Conservation (phyloP, 2,113 vertebrate species). For the Macquaria australasica region DNA sequence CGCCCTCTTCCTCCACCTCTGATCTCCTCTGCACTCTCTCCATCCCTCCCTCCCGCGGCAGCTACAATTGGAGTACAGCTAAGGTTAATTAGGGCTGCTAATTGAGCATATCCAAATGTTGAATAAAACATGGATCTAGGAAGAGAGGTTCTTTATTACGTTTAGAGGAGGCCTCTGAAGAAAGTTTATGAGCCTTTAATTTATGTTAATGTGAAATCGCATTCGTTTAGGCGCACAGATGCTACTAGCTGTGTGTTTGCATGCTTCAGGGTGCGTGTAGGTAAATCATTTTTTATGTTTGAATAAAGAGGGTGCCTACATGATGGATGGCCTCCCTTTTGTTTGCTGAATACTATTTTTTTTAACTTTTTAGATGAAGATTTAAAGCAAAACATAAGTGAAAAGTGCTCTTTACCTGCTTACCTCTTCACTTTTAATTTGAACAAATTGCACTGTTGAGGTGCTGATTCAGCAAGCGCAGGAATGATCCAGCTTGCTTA, state of each 20-base stretch:
- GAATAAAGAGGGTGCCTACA: neutral
- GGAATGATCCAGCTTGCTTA: constrained; percentile 7
- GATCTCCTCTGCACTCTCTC: constrained; percentile 26
- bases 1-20: constrained; percentile 14
- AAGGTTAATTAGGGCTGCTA: constrained; percentile 73
- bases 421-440: constrained; percentile 15
- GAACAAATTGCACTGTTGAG: constrained; percentile 9
- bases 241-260: constrained; percentile 22
- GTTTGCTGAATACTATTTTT: constrained; percentile 1
- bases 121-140: constrained; percentile 77
- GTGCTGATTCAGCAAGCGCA: neutral
- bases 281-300: constrained; percentile 34
- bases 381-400: constrained; percentile 12
- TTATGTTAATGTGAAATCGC: constrained; percentile 67
- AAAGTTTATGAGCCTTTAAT: constrained; percentile 78
- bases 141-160: constrained; percentile 67
- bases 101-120: constrained; percentile 78
- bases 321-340: constrained; percentile 3
- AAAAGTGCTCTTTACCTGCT: neutral
- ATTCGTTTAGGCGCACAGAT: constrained; percentile 46
- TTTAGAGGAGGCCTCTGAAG: constrained; percentile 68
- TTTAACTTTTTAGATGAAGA: neutral
- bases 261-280: constrained; percentile 18
- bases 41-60: constrained; percentile 9
- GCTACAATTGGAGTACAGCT: constrained; percentile 49